A percentile compares a stretch with the other conserved stretches of the same genome.
Conservation (phyloP, 2,113 vertebrate species). For the Eolophus roseicapilla region DNA sequence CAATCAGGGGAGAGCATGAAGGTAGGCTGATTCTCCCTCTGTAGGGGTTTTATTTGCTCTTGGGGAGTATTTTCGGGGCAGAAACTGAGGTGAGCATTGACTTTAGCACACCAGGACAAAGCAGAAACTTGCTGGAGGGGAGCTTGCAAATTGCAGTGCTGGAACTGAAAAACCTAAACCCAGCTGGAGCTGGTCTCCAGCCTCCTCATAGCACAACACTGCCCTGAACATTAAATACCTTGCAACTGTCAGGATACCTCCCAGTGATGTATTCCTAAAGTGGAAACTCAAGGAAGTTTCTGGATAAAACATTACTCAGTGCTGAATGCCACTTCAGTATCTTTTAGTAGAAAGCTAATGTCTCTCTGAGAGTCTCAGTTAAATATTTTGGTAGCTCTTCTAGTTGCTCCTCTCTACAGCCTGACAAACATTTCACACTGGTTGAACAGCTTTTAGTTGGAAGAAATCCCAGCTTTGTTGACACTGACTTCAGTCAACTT, state of each 20-base stretch:
- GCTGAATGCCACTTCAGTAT: background rate
- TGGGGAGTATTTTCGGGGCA: background rate
- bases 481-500: constrained; percentile 58
- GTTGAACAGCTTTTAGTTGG: constrained; percentile 38
- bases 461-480: constrained; percentile 62
- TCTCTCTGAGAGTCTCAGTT: background rate
- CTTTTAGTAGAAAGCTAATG: background rate
- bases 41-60: background rate
- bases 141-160: background rate
- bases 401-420: constrained; percentile 1
- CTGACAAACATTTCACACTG: constrained; percentile 44
- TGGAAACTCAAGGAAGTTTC: background rate
- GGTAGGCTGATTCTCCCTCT: background rate
- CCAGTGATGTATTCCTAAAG: background rate
- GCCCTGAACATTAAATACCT: background rate
- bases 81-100: background rate
- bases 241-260: background rate
- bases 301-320: background rate
- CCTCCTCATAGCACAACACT: background rate
- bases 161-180: background rate
- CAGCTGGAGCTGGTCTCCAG: background rate
- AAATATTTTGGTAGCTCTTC: constrained; percentile 51
- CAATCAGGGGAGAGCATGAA: background rate
- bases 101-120: background rate
- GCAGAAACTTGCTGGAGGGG: background rate